Evolutionary conservation across 1,140 invertebrate species (phyloP).

Genomic region (Drosophila watanabei): DNA sequence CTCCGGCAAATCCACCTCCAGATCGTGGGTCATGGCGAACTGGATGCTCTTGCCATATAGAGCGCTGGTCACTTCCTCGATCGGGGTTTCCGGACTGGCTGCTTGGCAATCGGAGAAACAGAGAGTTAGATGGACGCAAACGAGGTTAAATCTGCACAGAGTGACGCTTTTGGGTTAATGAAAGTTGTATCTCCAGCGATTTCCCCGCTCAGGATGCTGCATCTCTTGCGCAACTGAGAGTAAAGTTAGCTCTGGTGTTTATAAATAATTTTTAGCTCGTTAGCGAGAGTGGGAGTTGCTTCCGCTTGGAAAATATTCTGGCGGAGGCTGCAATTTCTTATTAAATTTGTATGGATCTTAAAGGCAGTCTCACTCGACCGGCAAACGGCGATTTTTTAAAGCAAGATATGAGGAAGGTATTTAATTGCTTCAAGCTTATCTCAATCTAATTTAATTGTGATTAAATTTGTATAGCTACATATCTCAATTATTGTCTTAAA

Average conservation of each 20-base stretch:
- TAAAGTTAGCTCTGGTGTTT: not conserved
- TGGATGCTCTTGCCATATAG: constrained; percentile 89
- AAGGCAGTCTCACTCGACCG: not conserved
- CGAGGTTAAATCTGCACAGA: constrained; percentile 24
- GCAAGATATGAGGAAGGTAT: not conserved
- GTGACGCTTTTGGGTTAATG: constrained; percentile 68
- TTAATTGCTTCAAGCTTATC: not conserved
- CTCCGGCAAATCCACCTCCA: constrained; percentile 90
- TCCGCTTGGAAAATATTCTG: constrained; percentile 3
- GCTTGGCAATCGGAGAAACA: constrained; percentile 14
- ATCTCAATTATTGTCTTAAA: not conserved
- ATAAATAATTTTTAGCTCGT: not conserved
- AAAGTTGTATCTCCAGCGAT: constrained; percentile 50
- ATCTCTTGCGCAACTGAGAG: constrained; percentile 17
- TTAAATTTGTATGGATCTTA: not conserved
- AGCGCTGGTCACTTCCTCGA: constrained; percentile 90
- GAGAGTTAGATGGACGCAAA: constrained; percentile 5
- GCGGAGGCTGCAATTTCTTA: not conserved
- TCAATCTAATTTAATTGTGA: not conserved
- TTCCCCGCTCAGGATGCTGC: constrained; percentile 17
- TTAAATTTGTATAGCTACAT: not conserved
- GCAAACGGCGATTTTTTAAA: not conserved
- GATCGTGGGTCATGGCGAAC: constrained; percentile 91
- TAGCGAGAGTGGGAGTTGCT: not conserved
- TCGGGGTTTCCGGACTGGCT: constrained; percentile 85